phyloP scores from a whole-genome alignment of 2,888 invertebrate genomes.

The Zygothrica quintamaculata region DNA sequence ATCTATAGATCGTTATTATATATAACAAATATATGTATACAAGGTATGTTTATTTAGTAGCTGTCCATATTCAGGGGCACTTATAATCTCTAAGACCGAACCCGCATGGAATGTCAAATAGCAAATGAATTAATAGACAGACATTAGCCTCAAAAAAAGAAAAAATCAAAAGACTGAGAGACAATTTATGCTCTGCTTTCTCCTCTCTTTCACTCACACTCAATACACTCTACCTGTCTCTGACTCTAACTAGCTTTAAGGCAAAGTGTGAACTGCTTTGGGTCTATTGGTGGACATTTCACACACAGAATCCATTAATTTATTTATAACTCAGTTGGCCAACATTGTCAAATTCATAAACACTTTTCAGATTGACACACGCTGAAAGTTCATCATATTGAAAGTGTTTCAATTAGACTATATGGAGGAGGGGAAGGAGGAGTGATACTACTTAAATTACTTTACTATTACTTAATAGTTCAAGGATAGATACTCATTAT shows the following conservation, averaged over 20 bases:
- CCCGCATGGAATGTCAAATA: constrained; percentile 67
- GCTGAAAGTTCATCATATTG: constrained; percentile 36
- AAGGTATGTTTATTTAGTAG: constrained; percentile 14
- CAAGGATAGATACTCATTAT: too few species aligned
- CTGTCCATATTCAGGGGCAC: constrained; percentile 47
- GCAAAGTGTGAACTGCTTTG: background rate
- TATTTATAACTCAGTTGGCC: constrained; percentile 56
- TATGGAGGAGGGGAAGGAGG: background rate
- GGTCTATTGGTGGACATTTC: constrained; percentile 23
- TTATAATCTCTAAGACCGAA: constrained; percentile 35
- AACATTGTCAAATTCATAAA: constrained; percentile 54
- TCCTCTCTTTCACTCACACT: background rate
- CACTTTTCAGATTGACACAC: constrained; percentile 33
- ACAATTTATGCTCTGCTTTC: constrained; percentile 35
- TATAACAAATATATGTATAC: constrained; percentile 16
- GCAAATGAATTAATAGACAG: constrained; percentile 55
- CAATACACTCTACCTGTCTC: background rate
- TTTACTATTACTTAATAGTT: background rate
- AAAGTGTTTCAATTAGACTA: constrained; percentile 1
- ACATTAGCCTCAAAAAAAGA: constrained; percentile 42
- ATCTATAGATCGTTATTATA: constrained; percentile 4
- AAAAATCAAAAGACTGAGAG: too few species aligned
- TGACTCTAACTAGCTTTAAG: constrained; percentile 6
- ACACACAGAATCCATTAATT: constrained; percentile 50
- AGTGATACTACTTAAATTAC: background rate